Evolutionary conservation across 2,113 vertebrate genomes (phyloP).

Genomic region (Hassar affinis): DNA sequence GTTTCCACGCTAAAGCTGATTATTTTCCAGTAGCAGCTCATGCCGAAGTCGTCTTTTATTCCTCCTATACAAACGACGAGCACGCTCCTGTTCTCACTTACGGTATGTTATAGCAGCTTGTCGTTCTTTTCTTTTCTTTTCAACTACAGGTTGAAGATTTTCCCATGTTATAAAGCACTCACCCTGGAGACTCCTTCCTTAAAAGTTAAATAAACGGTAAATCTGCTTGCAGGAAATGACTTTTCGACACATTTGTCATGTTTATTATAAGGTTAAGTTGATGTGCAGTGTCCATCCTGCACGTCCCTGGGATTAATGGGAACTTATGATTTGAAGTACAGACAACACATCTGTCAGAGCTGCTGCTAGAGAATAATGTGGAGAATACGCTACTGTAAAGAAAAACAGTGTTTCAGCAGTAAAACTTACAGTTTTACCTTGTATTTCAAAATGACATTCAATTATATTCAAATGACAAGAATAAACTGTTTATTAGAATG

Average conservation of each 20-base stretch:
- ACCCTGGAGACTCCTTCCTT: neutral
- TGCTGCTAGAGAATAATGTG: neutral
- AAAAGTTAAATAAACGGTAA: neutral
- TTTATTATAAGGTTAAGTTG: neutral
- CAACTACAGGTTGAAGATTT: too few species aligned
- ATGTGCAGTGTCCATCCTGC: neutral
- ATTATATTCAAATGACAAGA: too few species aligned
- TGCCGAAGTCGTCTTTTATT: neutral
- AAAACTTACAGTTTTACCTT: too few species aligned
- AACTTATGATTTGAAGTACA: neutral
- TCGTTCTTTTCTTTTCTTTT: too few species aligned
- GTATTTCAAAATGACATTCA: too few species aligned
- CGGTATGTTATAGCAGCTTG: neutral
- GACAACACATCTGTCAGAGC: neutral
- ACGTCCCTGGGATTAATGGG: neutral
- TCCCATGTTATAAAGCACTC: neutral
- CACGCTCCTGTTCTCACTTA: neutral
- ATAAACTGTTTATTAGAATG: too few species aligned
- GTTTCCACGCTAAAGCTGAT: too few species aligned
- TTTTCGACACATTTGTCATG: neutral
- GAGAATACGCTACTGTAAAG: too few species aligned
- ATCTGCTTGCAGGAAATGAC: neutral
- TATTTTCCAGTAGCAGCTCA: neutral
- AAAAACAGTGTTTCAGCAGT: too few species aligned
- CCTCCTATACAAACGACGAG: neutral